These are phyloP conservation scores for Cataglyphis cursor DNA, from an alignment of 2,888 invertebrate species.

Conservation along the genomic window DNA sequence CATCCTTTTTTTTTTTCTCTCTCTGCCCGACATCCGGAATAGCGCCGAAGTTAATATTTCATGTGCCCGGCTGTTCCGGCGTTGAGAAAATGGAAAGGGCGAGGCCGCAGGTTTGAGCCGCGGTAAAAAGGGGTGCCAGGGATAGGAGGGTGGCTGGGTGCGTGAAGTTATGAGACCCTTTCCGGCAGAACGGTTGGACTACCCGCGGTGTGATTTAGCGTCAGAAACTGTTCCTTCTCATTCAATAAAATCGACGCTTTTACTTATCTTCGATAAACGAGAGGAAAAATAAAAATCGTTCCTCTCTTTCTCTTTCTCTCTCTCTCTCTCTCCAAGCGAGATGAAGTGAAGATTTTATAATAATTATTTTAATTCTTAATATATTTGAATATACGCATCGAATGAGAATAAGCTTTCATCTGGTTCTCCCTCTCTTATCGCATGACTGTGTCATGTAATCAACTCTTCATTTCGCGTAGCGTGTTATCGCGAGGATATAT, in stretches of 20 bases:
- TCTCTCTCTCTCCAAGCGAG: neutral
- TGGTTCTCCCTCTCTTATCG: neutral
- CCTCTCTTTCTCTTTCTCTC: neutral
- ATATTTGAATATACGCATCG: neutral
- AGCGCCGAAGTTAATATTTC: slow-evolving; percentile 84
- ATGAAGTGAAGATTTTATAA: slow-evolving; percentile 8
- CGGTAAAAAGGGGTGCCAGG: slow-evolving; percentile 65
- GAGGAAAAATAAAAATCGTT: slow-evolving; percentile 8
- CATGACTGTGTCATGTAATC: neutral
- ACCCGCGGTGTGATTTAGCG: slow-evolving; percentile 82
- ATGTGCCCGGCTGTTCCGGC: slow-evolving; percentile 84
- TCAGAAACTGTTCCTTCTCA: slow-evolving; percentile 78
- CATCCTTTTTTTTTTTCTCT: slow-evolving; percentile 54
- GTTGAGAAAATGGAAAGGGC: slow-evolving; percentile 83
- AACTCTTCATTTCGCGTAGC: slow-evolving; percentile 1
- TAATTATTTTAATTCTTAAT: neutral
- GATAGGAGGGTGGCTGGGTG: slow-evolving; percentile 71
- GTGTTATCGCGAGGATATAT: neutral
- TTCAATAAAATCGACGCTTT: slow-evolving; percentile 81
- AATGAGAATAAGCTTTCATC: neutral
- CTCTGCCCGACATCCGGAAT: slow-evolving; percentile 78
- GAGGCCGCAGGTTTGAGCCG: slow-evolving; percentile 68
- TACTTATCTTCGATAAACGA: slow-evolving; percentile 57
- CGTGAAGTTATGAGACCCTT: slow-evolving; percentile 83
- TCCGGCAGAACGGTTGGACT: slow-evolving; percentile 81